Evolutionary conservation across 2,888 invertebrate species (phyloP).

Genomic region (Folsomia manolachei): DNA sequence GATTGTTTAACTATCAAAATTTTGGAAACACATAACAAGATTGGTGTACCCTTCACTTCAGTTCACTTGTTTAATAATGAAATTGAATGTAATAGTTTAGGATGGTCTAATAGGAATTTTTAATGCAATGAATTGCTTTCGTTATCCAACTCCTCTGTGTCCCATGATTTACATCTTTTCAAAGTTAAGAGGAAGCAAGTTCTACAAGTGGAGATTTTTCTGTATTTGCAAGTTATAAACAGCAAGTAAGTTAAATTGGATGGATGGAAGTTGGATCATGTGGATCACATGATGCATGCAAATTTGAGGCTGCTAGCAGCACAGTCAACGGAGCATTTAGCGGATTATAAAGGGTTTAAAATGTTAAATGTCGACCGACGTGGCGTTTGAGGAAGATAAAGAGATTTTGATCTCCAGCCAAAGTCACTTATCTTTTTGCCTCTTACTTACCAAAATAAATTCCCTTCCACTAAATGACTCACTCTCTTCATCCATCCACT

Average conservation of each 20-base stretch:
- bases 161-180: too few relatives aligned
- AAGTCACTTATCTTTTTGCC: conserved; percentile 44
- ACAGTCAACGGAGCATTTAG: too few relatives aligned
- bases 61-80: too few relatives aligned
- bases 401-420: conserved; percentile 43
- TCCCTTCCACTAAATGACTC: neutral
- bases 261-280: neutral
- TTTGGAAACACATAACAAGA: too few relatives aligned
- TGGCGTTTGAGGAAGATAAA: conserved; percentile 31
- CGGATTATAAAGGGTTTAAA: conserved; percentile 12
- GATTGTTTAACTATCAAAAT: too few relatives aligned
- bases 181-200: neutral
- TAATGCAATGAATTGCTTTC: too few relatives aligned
- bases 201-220: neutral
- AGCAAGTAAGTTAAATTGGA: neutral
- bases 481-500: neutral
- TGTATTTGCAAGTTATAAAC: too few relatives aligned
- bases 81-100: too few relatives aligned
- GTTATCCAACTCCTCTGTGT: too few relatives aligned
- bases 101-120: too few relatives aligned
- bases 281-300: conserved; percentile 1
- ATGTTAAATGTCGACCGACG: neutral
- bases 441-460: conserved; percentile 22
- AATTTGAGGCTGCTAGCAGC: neutral
- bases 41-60: too few relatives aligned